A percentile compares a stretch with the other conserved stretches of the same genome.
phyloP scores from a whole-genome alignment of 2,797 vertebrate species.

The Myoxocephalus aenaeus region DNA sequence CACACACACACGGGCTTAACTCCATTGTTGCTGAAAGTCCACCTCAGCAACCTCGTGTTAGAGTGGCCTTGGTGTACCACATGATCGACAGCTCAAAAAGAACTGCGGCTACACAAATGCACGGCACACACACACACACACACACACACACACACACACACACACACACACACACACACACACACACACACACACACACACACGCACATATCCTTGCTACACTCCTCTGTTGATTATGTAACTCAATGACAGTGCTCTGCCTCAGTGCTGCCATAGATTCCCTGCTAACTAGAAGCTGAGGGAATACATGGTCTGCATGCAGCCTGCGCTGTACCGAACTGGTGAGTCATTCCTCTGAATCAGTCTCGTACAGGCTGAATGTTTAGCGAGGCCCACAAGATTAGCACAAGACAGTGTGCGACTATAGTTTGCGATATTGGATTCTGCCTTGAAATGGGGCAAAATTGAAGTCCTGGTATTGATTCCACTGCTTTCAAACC shows the following conservation, averaged over 20 bases:
- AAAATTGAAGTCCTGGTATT: slow-evolving; percentile 71
- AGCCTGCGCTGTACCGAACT: slow-evolving; percentile 70
- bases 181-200: slow-evolving; percentile 31
- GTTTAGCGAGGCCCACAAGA: slow-evolving; percentile 65
- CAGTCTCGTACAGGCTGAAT: slow-evolving; percentile 53
- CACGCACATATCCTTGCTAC: slow-evolving; percentile 30
- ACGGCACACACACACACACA: slow-evolving; percentile 27
- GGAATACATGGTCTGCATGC: slow-evolving; percentile 75
- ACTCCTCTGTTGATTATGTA: slow-evolving; percentile 80
- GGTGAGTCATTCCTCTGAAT: slow-evolving; percentile 80
- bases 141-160: slow-evolving; percentile 24
- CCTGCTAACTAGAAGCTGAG: slow-evolving; percentile 78
- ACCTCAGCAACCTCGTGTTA: slow-evolving; percentile 75
- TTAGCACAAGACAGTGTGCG: slow-evolving; percentile 59
- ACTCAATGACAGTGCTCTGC: slow-evolving; percentile 80
- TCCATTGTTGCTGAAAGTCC: slow-evolving; percentile 75
- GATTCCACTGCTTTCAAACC: slow-evolving; percentile 59
- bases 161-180: slow-evolving; percentile 19
- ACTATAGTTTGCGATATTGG: slow-evolving; percentile 63
- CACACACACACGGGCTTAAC: slow-evolving; percentile 27
- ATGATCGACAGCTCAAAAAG: slow-evolving; percentile 75
- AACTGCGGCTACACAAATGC: slow-evolving; percentile 60
- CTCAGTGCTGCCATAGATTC: slow-evolving; percentile 78
- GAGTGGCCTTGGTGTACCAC: slow-evolving; percentile 72
- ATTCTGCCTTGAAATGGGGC: slow-evolving; percentile 68